Evolutionary conservation across 1,140 invertebrate genomes (phyloP), one percentile per base, ranked within the genome.

Genomic region (Phocides pigmalion): DNA sequence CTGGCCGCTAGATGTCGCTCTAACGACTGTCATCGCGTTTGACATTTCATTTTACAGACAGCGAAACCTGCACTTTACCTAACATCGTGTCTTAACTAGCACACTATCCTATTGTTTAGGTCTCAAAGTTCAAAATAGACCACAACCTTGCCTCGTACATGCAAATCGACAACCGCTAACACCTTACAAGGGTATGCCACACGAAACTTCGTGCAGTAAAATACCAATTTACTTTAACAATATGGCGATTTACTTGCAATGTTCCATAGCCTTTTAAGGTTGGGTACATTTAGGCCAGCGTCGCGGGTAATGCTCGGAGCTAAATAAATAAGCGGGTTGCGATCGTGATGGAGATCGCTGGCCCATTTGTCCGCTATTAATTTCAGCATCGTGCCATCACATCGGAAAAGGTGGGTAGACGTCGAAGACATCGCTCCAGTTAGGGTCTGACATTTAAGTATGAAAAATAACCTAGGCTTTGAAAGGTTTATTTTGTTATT

Each of bases 171-270:
- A 63, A 66, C 46, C 49, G 62, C 66, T 28, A 68, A 66, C 59
- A 71, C 69, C 76, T 70, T 81, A 84, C 79, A 83, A 79, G 81
- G 79, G 68, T 74, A 82, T 62, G 72, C 67, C 77, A 84, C 79
- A 85, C 80, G 81, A 84, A 81, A 79, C 65, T 82, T 81, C 79
- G 75, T 82, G 84, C 83, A 81, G 85, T 88, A 82, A 87, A 87
- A 90, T 84, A 86, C 76, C 87, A 87, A 90, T 88, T 86, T 85
- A 82, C 73, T 81, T 82, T 84, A 89, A 87, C 84, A 89, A 87
- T 87, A 88, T 82, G 74, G 80, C 80, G 81, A 80, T 86, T 87
- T 86, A 82, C 73, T 84, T 74, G 68, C 62, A 81, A 74, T 79
- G 77, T 83, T 87, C 82, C 70, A 68, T 79, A 65, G 71, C 87